These are phyloP conservation scores for Ptychodera flava DNA, from an alignment of 35 echinoderm and acorn worm species.

Conservation along the genomic window DNA sequence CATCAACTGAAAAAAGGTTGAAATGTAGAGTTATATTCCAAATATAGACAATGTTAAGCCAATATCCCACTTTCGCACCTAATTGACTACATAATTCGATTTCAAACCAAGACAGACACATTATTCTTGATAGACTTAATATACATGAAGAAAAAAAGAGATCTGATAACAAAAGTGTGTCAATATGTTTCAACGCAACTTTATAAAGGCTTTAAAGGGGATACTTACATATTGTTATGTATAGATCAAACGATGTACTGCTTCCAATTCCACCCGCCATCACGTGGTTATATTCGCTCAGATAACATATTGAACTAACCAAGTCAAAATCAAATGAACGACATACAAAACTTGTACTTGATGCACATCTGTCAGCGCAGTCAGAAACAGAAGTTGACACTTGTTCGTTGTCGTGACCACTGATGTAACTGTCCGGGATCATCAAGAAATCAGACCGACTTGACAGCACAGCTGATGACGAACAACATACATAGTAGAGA, in stretches of 20 bases:
- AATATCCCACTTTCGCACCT: too few species aligned
- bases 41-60: too few species aligned
- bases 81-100: too few species aligned
- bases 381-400: constrained; percentile 4
- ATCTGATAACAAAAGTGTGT: too few species aligned
- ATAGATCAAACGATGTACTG: not conserved
- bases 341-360: constrained; percentile 21
- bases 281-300: constrained; percentile 37
- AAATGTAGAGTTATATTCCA: too few species aligned
- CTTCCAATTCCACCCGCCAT: not conserved
- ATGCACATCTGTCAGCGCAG: constrained; percentile 37
- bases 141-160: too few species aligned
- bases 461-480: not conserved
- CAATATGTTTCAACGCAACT: too few species aligned
- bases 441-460: constrained; percentile 45
- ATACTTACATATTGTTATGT: constrained; percentile 41
- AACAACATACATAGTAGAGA: not conserved
- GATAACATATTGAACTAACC: constrained; percentile 15
- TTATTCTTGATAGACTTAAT: too few species aligned
- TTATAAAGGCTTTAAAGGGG: too few species aligned
- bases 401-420: constrained; percentile 32
- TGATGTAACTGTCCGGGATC: constrained; percentile 17
- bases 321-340: constrained; percentile 45
- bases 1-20: too few species aligned
- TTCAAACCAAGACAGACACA: too few species aligned